A percentile compares a stretch with the other conserved stretches of the same genome.
Conservation (phyloP, 2,113 vertebrate species). For the Halcyon senegalensis region DNA sequence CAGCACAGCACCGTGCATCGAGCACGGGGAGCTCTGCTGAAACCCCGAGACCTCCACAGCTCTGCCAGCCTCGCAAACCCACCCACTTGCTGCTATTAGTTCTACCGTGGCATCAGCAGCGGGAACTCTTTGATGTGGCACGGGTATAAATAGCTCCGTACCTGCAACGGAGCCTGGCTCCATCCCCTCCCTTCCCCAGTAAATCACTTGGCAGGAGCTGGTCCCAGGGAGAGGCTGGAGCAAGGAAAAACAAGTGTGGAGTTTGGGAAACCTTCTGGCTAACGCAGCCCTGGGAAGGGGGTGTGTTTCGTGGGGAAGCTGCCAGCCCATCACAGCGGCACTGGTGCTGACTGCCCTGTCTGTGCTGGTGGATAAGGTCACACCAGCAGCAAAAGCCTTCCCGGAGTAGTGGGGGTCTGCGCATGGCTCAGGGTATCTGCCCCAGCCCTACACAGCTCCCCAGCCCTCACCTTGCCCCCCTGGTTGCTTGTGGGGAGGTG, state of each 20-base stretch:
- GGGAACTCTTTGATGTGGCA: slow-evolving; percentile 22
- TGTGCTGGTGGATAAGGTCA: background rate
- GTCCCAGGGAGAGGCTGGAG: background rate
- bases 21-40: background rate
- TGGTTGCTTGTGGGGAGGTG: background rate
- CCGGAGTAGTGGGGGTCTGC: fast-evolving
- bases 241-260: background rate
- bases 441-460: background rate
- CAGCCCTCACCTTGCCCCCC: background rate
- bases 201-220: background rate
- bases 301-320: background rate
- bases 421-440: fast-evolving
- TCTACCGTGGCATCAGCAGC: background rate
- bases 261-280: background rate
- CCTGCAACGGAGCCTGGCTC: background rate
- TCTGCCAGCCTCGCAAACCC: background rate
- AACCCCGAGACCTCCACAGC: background rate
- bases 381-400: background rate
- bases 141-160: slow-evolving; percentile 29
- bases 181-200: background rate
- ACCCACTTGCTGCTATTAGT: background rate
- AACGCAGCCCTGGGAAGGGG: background rate
- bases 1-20: fast-evolving
- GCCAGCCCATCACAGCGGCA: fast-evolving
- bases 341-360: background rate